A percentile compares a stretch with the other conserved stretches of the same genome.
phyloP scores from a whole-genome alignment of 2,113 vertebrate species.

The Accipiter virgatus region DNA sequence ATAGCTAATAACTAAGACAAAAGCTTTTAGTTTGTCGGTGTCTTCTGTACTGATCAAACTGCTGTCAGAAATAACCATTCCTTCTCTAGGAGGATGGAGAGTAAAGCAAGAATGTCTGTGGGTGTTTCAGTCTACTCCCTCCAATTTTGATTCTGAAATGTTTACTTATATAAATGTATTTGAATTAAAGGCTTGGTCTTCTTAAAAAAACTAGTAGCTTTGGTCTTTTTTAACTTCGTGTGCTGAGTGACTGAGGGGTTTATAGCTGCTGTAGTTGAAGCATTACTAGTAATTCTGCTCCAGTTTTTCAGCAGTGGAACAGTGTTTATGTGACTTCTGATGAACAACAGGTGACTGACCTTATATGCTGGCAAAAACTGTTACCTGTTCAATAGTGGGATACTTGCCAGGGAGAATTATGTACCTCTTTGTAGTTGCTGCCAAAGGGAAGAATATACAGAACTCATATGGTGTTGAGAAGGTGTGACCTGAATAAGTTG shows the following conservation, averaged over 20 bases:
- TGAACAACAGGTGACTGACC: background rate
- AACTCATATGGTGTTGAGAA: background rate
- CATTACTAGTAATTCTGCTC: background rate
- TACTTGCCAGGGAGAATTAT: background rate
- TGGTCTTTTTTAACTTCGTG: background rate
- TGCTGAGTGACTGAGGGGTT: background rate
- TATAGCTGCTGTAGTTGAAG: background rate
- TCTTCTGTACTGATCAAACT: slow-evolving; percentile 9
- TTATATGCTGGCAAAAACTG: background rate
- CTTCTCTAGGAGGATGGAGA: background rate
- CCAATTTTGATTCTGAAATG: slow-evolving; percentile 1
- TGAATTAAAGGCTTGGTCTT: slow-evolving; percentile 13
- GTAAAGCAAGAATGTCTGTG: background rate
- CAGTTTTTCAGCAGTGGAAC: background rate
- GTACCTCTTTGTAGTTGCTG: background rate
- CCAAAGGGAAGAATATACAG: background rate
- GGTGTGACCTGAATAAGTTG: background rate
- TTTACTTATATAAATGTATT: background rate
- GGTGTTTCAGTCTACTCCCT: background rate
- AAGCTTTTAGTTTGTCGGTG: background rate
- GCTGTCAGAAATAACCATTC: background rate
- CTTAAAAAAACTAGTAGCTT: background rate
- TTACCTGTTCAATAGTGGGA: background rate
- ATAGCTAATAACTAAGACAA: background rate
- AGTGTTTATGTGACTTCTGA: background rate